phyloP scores from a whole-genome alignment of 2,797 vertebrate genomes.

The Diplodus puntazzo region DNA sequence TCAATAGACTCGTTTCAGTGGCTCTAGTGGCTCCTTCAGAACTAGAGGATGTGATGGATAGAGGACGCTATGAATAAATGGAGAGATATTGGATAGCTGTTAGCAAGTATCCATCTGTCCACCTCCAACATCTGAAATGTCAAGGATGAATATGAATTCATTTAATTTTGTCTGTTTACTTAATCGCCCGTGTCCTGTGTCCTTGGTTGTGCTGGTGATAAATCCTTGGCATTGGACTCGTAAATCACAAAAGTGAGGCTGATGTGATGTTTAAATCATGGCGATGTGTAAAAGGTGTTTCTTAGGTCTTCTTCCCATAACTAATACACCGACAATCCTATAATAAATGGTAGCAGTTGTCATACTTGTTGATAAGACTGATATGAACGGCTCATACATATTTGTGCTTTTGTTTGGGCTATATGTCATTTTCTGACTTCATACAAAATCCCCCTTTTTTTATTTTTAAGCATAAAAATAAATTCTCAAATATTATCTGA shows the following conservation, averaged over 20 bases:
- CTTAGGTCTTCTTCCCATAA: neutral
- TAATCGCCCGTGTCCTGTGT: conserved; percentile 53
- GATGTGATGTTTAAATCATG: conserved; percentile 32
- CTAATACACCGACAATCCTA: neutral
- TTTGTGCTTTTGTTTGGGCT: neutral
- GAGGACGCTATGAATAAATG: conserved; percentile 48
- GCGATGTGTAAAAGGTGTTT: conserved; percentile 23
- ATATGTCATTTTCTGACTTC: neutral
- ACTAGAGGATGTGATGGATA: neutral
- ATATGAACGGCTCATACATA: neutral
- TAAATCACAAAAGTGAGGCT: conserved; percentile 48
- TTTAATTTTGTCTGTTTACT: conserved; percentile 61
- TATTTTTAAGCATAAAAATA: neutral
- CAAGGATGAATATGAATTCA: conserved; percentile 77
- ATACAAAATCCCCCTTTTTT: neutral
- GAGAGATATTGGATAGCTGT: conserved; percentile 45
- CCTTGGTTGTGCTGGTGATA: conserved; percentile 83
- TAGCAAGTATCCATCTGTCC: conserved; percentile 55
- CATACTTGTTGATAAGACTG: neutral
- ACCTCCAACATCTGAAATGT: conserved; percentile 66
- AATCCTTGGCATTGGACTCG: conserved; percentile 55
- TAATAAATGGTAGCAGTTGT: neutral
- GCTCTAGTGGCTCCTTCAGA: neutral
- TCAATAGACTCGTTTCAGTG: neutral
- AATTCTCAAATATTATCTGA: neutral